Conservation (phyloP, 2,888 invertebrate genomes). For the Hetaerina titia region DNA sequence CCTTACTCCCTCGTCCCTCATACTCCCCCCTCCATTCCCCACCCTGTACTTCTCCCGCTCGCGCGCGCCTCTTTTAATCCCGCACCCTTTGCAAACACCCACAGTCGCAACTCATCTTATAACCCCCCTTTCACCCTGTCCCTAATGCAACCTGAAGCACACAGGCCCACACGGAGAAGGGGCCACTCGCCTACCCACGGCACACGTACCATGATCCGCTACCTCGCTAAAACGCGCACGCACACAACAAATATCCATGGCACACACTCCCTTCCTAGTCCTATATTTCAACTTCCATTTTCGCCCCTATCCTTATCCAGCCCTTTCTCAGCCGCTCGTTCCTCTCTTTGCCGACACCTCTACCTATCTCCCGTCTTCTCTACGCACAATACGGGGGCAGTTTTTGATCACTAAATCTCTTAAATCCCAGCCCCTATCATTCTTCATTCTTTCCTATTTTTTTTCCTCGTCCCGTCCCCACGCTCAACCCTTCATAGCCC, state of each 20-base stretch:
- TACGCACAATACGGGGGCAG: constrained; percentile 36
- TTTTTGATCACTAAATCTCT: constrained; percentile 54
- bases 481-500: not conserved
- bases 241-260: not conserved
- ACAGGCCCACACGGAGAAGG: not conserved
- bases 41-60: not conserved
- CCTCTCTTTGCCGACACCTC: not conserved
- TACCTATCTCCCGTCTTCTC: not conserved
- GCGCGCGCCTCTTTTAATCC: not conserved
- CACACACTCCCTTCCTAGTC: not conserved
- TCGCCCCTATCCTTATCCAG: too few relatives aligned
- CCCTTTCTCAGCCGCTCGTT: too few relatives aligned
- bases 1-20: not conserved
- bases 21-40: not conserved
- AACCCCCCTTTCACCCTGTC: not conserved
- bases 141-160: not conserved
- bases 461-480: not conserved
- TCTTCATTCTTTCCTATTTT: constrained; percentile 56
- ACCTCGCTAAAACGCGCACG: too few relatives aligned
- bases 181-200: not conserved
- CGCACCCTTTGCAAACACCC: constrained; percentile 25
- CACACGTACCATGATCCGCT: too few relatives aligned
- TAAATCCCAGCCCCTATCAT: not conserved
- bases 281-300: too few relatives aligned
- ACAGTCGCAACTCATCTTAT: not conserved